A percentile compares a stretch with the other conserved stretches of the same genome.
Evolutionary conservation across 2,888 invertebrate genomes (phyloP).

Genomic region (Lasius platythorax): DNA sequence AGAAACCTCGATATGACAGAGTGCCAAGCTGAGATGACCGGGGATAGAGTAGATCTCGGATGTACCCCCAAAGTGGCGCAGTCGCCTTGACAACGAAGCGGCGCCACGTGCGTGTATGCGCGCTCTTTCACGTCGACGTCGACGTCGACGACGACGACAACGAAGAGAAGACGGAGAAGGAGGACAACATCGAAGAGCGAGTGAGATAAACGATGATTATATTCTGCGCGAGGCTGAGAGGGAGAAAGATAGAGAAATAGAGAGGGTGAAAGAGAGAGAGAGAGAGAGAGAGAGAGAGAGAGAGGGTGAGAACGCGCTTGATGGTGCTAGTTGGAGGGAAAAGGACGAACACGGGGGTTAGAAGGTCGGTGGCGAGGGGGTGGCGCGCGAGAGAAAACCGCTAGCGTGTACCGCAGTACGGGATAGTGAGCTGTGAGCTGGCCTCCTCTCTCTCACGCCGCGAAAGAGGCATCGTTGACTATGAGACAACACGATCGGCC

Average conservation of each 20-base stretch:
- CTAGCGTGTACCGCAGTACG: slow-evolving; percentile 83
- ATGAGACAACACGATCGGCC: slow-evolving; percentile 22
- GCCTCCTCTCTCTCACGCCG: slow-evolving; percentile 59
- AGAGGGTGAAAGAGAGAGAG: slow-evolving; percentile 45
- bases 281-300: slow-evolving; percentile 30
- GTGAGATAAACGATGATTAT: slow-evolving; percentile 36
- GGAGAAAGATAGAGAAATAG: neutral
- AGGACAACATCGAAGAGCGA: slow-evolving; percentile 35
- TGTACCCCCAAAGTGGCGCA: slow-evolving; percentile 78
- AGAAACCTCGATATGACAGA: slow-evolving; percentile 29
- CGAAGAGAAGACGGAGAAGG: slow-evolving; percentile 54
- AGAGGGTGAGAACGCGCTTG: slow-evolving; percentile 37
- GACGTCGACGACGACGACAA: slow-evolving; percentile 40
- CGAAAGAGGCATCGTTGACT: slow-evolving; percentile 59
- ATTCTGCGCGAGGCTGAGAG: neutral
- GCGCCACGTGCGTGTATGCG: slow-evolving; percentile 83
- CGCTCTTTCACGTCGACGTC: slow-evolving; percentile 57
- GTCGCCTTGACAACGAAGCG: slow-evolving; percentile 82
- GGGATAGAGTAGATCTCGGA: slow-evolving; percentile 53
- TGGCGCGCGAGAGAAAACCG: slow-evolving; percentile 79
- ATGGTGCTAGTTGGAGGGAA: slow-evolving; percentile 26
- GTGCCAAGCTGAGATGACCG: slow-evolving; percentile 44
- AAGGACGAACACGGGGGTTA: slow-evolving; percentile 53
- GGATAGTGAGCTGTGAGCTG: slow-evolving; percentile 78
- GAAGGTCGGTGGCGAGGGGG: slow-evolving; percentile 64